Base-by-base conservation (phyloP, 2,113 vertebrate species). In the Aegithalos caudatus region DNA sequence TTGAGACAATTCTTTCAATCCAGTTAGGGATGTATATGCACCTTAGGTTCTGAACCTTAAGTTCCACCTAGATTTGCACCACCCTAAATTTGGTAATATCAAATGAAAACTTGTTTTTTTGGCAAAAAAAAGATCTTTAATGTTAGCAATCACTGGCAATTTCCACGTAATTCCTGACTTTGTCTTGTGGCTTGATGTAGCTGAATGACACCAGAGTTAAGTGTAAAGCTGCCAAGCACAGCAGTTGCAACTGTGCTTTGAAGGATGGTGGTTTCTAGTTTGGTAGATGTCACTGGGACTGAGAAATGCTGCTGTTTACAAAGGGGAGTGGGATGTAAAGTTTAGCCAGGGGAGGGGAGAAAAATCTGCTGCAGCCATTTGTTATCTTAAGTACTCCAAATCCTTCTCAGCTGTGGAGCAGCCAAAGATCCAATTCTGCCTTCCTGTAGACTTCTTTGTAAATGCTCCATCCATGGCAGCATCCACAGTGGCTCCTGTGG, bases 1-100 rank as follows among this genome's bases (percentile, higher is more conserved):
- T 3, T 1, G 5, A 48, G 60, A 42, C 2, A 1, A 1, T 24
- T 50, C 56, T 61, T 65, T 22, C 47, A 54, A 5, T 65, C 10
- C 27, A 37, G 1, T 38, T 33, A 29, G 23, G 28, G 8, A 7
- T 37, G 15, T 54, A 7, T 28, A 21, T 65, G 20, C 15, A 81
- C 11, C 23, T 74, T 47, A 48, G 8, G 11, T 65, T 93, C 31
- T 45, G 16, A 66, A 27, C 17, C 7, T 19, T 22, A 85, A 69
- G 67, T 91, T 21, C 65, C 12, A 27, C 21, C 44, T 76, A 48
- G 28, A 48, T 86, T 83, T 61, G 24, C 35, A 69, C 8, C 9
- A 27, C 4, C 2, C 14, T 66, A 12, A 29, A 58, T 61, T 13
- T 50, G 42, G 13, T 79, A n/a, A 29, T 61, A 57, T 21, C 20